phyloP scores from a whole-genome alignment of 2,113 vertebrate genomes.

The Calyptommatus sinebrachiatus region DNA sequence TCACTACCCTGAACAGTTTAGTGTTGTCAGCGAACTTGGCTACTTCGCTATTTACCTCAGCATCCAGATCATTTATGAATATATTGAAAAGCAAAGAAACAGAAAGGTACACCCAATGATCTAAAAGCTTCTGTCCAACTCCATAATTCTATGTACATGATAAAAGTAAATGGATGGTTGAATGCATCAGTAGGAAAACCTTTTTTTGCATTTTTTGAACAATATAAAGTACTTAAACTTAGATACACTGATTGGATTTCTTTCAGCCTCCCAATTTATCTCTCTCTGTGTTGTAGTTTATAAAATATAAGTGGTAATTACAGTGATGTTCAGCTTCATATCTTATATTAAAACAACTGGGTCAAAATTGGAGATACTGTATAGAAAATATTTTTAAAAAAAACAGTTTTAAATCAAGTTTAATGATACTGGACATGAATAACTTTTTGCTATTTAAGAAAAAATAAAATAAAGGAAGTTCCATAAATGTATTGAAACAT shows the following conservation, averaged over 20 bases:
- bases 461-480: neutral
- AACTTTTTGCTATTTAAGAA: neutral
- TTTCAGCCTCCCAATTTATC: constrained; percentile 2
- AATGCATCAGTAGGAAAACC: neutral
- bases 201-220: neutral
- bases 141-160: no score
- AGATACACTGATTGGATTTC: neutral
- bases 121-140: no score
- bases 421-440: neutral
- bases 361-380: neutral
- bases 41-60: no score
- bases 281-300: no score
- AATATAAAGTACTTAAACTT: neutral
- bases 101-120: no score
- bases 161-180: no score
- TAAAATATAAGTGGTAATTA: neutral
- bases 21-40: no score
- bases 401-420: constrained; percentile 20
- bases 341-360: neutral
- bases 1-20: no score
- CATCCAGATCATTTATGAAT: no score
- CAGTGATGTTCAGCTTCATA: neutral
- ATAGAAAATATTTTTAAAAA: constrained; percentile 18
- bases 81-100: no score
- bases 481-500: neutral